Evolutionary conservation across 2,888 invertebrate genomes (phyloP), one percentile per base, ranked within the genome.

Genomic region (Penaeus monodon): DNA sequence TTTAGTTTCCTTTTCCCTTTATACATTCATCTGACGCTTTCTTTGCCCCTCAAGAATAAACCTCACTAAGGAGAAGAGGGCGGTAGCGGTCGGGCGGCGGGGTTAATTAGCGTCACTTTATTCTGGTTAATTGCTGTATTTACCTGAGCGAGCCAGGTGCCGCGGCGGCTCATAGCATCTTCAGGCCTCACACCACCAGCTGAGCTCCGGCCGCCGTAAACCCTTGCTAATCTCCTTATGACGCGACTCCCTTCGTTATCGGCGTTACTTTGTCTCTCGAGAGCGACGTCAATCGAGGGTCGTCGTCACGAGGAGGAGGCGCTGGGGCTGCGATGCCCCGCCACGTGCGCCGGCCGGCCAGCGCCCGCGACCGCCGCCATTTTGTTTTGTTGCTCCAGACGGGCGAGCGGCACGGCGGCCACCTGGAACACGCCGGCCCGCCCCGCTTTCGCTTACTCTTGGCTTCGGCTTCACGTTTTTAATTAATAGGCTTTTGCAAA

Each of bases 81-180:
- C 73, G 38, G 73, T 73, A 73, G 78, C 68, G 77, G 57, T n/a
- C 24, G 57, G 77, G 68, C 44, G 81, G 66, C 76, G 80, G 57
- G 57, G 57, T 57, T 70, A 86, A 86, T 86, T 81, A 86, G 81
- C 68, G 57, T 68, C 86, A 77, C 86, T 86, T 81, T 86, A 86
- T 86, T 81, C 81, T 81, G 65, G 76, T 77, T 86, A 86, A 86
- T 86, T 86, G 86, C 78, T 81, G 86, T 81, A 81, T 86, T 86
- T 86, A 86, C 81, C 81, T 81, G 86, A 65, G 74, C 44, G 77
- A 38, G 57, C 86, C 86, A 86, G 86, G 86, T 86, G 86, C 57
- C 68, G 49, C n/a, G 38, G 57, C 86, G 57, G 49, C 76, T 86
- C 57, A 57, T 57, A 57, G 57, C 57, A 57, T 57, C 57, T 57